Conservation (phyloP, 1,140 invertebrate species). For the Penaeus chinensis region DNA sequence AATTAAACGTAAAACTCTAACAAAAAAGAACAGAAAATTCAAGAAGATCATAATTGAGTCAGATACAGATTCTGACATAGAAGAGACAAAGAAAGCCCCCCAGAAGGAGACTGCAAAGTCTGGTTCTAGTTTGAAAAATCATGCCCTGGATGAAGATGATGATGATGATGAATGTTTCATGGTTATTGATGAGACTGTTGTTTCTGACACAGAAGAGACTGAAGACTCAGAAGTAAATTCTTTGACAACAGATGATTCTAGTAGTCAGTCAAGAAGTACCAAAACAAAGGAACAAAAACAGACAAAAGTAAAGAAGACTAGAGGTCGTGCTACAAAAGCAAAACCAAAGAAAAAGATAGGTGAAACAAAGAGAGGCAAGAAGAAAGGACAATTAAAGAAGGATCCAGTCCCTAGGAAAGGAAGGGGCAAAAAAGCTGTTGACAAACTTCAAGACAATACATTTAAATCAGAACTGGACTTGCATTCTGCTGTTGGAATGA, state of each 20-base stretch:
- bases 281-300: background rate
- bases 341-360: background rate
- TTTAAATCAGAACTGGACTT: constrained; percentile 32
- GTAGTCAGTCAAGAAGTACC: background rate
- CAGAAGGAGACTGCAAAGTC: background rate
- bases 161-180: constrained; percentile 47
- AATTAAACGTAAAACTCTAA: background rate
- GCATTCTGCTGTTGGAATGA: constrained; percentile 36
- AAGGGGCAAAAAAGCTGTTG: constrained; percentile 23
- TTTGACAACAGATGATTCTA: constrained; percentile 34
- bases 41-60: constrained; percentile 51
- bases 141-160: constrained; percentile 36
- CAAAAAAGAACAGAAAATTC: constrained; percentile 33
- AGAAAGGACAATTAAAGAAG: constrained; percentile 24
- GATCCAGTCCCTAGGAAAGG: constrained; percentile 8
- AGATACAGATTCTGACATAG: constrained; percentile 43
- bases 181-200: constrained; percentile 50
- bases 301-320: constrained; percentile 8
- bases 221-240: constrained; percentile 49
- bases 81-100: constrained; percentile 14
- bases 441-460: constrained; percentile 30
- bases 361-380: constrained; percentile 30
- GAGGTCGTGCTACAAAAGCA: background rate
- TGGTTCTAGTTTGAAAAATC: background rate
- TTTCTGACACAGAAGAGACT: constrained; percentile 35